Evolutionary conservation across 2,113 vertebrate genomes (phyloP).

Genomic region (Brevimyrus niger): DNA sequence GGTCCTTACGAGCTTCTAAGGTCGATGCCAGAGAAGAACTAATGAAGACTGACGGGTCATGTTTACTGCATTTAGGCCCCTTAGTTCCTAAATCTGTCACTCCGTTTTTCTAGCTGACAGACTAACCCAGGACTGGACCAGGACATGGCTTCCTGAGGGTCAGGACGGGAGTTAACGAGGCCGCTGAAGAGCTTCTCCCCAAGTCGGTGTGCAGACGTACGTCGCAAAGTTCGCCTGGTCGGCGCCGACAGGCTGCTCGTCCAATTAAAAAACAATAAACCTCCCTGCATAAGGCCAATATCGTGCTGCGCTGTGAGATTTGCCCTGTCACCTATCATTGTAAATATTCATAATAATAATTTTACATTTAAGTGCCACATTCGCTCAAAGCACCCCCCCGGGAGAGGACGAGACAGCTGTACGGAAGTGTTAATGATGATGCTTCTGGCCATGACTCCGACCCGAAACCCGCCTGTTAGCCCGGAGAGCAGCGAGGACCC

Average conservation of each 20-base stretch:
- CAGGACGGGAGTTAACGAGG: background rate
- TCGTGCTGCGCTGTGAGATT: background rate
- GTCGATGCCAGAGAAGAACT: background rate
- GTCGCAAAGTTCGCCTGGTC: background rate
- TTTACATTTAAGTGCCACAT: background rate
- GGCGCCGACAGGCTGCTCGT: background rate
- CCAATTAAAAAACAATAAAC: background rate
- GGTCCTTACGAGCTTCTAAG: background rate
- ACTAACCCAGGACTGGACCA: background rate
- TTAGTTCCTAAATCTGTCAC: background rate
- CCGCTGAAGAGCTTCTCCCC: background rate
- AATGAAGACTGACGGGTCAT: background rate
- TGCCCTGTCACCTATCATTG: background rate
- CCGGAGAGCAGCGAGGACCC: background rate
- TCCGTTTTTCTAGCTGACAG: background rate
- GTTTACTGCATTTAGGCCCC: background rate
- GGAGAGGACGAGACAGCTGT: background rate
- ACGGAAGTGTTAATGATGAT: background rate
- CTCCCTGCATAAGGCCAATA: background rate
- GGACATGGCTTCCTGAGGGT: background rate
- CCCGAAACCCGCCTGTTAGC: background rate
- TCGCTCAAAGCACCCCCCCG: background rate
- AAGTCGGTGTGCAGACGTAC: background rate
- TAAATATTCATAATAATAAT: slow-evolving; percentile 6
- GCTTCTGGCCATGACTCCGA: background rate